phyloP scores from a whole-genome alignment of 2,888 invertebrate genomes.

The Stenchaetothrips biformis region DNA sequence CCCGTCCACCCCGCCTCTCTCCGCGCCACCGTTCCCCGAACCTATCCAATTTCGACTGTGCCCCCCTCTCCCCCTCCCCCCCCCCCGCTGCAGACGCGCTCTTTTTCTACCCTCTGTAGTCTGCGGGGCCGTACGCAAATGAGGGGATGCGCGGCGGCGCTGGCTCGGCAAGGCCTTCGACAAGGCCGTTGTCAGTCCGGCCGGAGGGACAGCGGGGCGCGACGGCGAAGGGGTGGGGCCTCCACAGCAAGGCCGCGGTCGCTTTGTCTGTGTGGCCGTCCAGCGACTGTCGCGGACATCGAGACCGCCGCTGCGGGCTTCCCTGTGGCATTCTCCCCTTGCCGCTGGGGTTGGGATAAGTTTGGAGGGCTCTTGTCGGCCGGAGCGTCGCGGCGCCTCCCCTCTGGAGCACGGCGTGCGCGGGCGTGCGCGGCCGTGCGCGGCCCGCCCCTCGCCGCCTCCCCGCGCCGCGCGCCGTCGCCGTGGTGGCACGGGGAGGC shows the following conservation, averaged over 20 bases:
- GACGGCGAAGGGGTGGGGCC: too few species aligned
- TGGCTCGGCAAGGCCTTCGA: neutral
- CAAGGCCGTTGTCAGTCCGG: too few species aligned
- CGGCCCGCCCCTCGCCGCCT: too few species aligned
- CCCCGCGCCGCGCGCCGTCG: neutral
- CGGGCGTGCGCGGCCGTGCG: too few species aligned
- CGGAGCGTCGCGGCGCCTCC: neutral
- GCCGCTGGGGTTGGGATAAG: too few species aligned
- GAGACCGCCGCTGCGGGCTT: too few species aligned
- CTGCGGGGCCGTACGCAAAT: conserved; percentile 5
- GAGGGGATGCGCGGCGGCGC: neutral
- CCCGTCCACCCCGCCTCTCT: neutral
- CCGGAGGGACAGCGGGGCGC: too few species aligned
- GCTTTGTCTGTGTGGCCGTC: too few species aligned
- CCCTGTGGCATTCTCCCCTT: too few species aligned
- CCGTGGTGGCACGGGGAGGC: neutral
- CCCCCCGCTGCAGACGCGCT: neutral
- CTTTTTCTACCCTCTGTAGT: neutral
- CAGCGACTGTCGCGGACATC: too few species aligned
- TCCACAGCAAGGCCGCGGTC: too few species aligned
- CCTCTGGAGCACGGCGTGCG: too few species aligned
- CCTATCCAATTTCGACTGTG: conserved; percentile 1
- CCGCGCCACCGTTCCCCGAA: neutral
- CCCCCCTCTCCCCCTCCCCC: neutral
- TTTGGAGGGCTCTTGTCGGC: neutral